These are phyloP conservation scores for Myotis findleyi DNA, from an alignment of 2,797 vertebrate genomes.

Conservation along the genomic window DNA sequence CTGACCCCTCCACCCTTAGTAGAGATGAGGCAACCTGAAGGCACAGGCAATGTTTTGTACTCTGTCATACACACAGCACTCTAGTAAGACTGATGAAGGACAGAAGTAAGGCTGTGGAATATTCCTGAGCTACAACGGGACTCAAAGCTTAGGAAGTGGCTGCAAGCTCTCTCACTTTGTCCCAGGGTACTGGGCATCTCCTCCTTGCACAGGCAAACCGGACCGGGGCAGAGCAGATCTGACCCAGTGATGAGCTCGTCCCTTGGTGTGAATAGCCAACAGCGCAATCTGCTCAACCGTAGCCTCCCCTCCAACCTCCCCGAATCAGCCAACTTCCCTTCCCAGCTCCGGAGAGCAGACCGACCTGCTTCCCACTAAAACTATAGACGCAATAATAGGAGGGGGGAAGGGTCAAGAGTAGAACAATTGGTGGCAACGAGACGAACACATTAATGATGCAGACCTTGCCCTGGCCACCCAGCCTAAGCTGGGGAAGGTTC, in stretches of 20 bases:
- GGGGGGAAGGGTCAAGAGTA: not conserved
- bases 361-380: slow-evolving; percentile 70
- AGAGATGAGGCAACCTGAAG: not conserved
- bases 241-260: not conserved
- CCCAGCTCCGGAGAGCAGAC: slow-evolving; percentile 56
- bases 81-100: no score
- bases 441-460: slow-evolving; percentile 65
- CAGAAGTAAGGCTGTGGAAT: not conserved
- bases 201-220: not conserved
- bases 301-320: slow-evolving; percentile 34
- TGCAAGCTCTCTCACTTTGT: not conserved
- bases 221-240: not conserved
- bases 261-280: not conserved
- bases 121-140: not conserved
- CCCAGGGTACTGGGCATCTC: not conserved
- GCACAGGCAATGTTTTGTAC: not conserved
- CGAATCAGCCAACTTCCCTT: slow-evolving; percentile 60
- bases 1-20: not conserved
- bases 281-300: slow-evolving; percentile 32
- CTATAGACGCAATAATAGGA: slow-evolving; percentile 69
- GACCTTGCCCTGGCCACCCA: slow-evolving; percentile 56
- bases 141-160: not conserved
- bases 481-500: slow-evolving; percentile 79
- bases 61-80: not conserved
- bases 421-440: slow-evolving; percentile 70